Conservation (phyloP, 2,888 invertebrate genomes). For the Andrena haemorrhoa region DNA sequence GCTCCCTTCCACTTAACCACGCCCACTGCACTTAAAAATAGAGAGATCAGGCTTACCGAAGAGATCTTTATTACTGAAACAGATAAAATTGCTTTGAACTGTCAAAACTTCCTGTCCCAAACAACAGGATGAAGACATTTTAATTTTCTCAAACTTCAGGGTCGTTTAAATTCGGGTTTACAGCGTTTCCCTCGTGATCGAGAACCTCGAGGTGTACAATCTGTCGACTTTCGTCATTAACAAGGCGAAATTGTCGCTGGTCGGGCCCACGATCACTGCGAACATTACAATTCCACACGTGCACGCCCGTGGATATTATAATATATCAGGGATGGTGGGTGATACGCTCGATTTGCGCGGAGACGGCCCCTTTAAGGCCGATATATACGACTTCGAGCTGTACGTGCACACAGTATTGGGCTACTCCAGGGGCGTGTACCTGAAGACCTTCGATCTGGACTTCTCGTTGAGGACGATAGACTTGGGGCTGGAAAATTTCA, state of each 20-base stretch:
- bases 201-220: slow-evolving; percentile 73
- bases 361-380: slow-evolving; percentile 74
- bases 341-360: slow-evolving; percentile 74
- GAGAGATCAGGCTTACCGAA: no score
- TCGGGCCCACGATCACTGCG: slow-evolving; percentile 78
- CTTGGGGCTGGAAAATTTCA: slow-evolving; percentile 76
- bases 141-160: no score
- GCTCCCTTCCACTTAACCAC: no score
- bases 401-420: slow-evolving; percentile 79
- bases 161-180: slow-evolving; percentile 28
- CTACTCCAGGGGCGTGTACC: slow-evolving; percentile 79
- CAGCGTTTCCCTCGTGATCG: slow-evolving; percentile 74
- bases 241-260: slow-evolving; percentile 77
- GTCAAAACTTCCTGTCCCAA: no score
- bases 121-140: no score
- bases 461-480: slow-evolving; percentile 74
- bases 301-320: slow-evolving; percentile 77
- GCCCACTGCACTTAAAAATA: no score
- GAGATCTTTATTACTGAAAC: no score
- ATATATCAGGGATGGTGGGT: slow-evolving; percentile 79
- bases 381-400: slow-evolving; percentile 72
- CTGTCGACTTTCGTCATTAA: slow-evolving; percentile 79
- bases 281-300: slow-evolving; percentile 78
- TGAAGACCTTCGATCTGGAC: slow-evolving; percentile 80
- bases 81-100: no score